A percentile compares a stretch with the other conserved stretches of the same genome.
Evolutionary conservation across 53 echinoderm and acorn worm species (phyloP).

Genomic region (Echinometra lucunter): DNA sequence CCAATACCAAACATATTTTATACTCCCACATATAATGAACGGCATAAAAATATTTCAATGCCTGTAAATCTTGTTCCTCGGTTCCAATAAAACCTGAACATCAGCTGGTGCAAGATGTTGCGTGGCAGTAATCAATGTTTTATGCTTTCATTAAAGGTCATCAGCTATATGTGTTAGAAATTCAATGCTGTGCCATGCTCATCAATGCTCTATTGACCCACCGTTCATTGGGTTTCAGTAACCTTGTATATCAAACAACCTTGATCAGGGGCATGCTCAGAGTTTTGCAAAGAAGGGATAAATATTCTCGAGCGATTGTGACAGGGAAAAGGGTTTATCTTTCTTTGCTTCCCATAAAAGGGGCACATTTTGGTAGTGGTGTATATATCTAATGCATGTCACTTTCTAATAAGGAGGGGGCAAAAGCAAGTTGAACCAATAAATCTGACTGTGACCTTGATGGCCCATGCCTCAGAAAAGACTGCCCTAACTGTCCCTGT

Average conservation of each 20-base stretch:
- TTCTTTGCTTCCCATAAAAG: no score
- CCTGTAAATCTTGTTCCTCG: background rate
- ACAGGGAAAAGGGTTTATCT: no score
- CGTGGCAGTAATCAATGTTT: conserved; percentile 14
- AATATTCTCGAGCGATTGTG: no score
- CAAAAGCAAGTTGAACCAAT: no score
- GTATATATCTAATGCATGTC: no score
- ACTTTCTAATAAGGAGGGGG: no score
- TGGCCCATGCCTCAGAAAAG: background rate
- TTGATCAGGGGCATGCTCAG: background rate
- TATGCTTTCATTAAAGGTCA: conserved; percentile 45
- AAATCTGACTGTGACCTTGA: background rate
- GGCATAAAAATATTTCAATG: conserved; percentile 14
- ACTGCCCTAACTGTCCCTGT: background rate
- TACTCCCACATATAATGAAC: background rate
- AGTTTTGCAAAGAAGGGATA: no score
- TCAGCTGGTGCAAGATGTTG: background rate
- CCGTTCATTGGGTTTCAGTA: background rate
- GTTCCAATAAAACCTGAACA: background rate
- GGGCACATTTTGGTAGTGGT: no score
- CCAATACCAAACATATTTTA: background rate
- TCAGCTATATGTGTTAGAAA: conserved; percentile 36
- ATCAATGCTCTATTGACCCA: conserved; percentile 16
- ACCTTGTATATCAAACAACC: background rate
- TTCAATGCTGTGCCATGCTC: background rate